Conservation (phyloP, 2,797 vertebrate species). For the Allobates femoralis region DNA sequence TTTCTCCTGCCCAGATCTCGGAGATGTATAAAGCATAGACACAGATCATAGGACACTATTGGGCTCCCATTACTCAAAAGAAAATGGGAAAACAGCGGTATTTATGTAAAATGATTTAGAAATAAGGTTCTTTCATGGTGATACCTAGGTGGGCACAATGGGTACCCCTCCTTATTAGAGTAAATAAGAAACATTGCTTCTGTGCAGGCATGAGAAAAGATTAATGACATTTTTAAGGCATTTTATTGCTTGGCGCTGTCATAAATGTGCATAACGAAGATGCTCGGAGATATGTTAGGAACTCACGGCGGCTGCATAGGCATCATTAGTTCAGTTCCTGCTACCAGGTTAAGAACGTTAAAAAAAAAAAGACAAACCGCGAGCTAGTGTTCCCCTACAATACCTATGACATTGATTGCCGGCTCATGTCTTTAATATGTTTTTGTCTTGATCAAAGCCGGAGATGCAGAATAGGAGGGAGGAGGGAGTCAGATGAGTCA, state of each 20-base stretch:
- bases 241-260: slow-evolving; percentile 37
- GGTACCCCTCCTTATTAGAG: slow-evolving; percentile 3
- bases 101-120: slow-evolving; percentile 30
- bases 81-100: slow-evolving; percentile 40
- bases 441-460: slow-evolving; percentile 68
- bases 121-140: background rate
- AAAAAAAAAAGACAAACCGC: background rate
- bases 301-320: slow-evolving; percentile 23
- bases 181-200: background rate
- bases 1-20: slow-evolving; percentile 58
- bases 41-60: slow-evolving; percentile 43
- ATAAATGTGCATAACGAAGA: slow-evolving; percentile 51
- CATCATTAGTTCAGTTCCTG: slow-evolving; percentile 27
- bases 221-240: slow-evolving; percentile 36
- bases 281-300: slow-evolving; percentile 21
- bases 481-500: slow-evolving; percentile 72
- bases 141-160: background rate
- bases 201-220: background rate
- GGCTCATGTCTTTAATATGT: slow-evolving; percentile 63
- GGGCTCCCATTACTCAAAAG: slow-evolving; percentile 45
- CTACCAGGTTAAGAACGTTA: background rate
- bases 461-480: slow-evolving; percentile 73
- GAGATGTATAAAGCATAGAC: slow-evolving; percentile 47
- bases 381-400: slow-evolving; percentile 26
- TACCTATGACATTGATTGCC: slow-evolving; percentile 61